Evolutionary conservation across 2,888 invertebrate genomes (phyloP).

Genomic region (Gari tellinella): DNA sequence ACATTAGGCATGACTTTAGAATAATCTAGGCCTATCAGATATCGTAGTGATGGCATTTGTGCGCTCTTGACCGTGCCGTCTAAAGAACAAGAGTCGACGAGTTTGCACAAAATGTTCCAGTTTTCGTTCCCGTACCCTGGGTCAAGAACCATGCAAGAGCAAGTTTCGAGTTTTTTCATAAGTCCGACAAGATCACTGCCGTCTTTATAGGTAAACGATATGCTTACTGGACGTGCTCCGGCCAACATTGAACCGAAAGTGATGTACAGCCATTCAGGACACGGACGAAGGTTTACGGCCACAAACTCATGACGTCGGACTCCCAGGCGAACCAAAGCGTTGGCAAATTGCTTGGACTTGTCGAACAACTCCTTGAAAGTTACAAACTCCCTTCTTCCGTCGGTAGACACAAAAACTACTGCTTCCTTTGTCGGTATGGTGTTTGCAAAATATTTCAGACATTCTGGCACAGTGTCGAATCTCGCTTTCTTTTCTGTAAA

Average conservation of each 20-base stretch:
- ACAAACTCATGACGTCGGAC: constrained; percentile 24
- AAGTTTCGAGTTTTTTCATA: constrained; percentile 29
- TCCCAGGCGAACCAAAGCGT: constrained; percentile 1
- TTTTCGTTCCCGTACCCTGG: constrained; percentile 24
- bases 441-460: background rate
- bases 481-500: background rate
- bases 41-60: constrained; percentile 21
- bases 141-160: constrained; percentile 26
- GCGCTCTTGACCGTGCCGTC: constrained; percentile 14
- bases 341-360: constrained; percentile 1
- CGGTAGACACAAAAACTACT: constrained; percentile 1
- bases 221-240: constrained; percentile 11
- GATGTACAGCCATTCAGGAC: constrained; percentile 35
- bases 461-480: constrained; percentile 4
- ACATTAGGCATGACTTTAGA: background rate
- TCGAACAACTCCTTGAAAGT: constrained; percentile 15
- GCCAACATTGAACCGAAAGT: constrained; percentile 24
- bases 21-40: constrained; percentile 7
- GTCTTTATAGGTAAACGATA: constrained; percentile 36
- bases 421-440: constrained; percentile 1
- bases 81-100: constrained; percentile 7
- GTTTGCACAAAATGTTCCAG: constrained; percentile 25
- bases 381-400: background rate
- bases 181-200: constrained; percentile 28
- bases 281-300: constrained; percentile 25